A percentile compares a stretch with the other conserved stretches of the same genome.
Conservation (phyloP, 2,113 vertebrate species). For the Falcunculus frontatus region DNA sequence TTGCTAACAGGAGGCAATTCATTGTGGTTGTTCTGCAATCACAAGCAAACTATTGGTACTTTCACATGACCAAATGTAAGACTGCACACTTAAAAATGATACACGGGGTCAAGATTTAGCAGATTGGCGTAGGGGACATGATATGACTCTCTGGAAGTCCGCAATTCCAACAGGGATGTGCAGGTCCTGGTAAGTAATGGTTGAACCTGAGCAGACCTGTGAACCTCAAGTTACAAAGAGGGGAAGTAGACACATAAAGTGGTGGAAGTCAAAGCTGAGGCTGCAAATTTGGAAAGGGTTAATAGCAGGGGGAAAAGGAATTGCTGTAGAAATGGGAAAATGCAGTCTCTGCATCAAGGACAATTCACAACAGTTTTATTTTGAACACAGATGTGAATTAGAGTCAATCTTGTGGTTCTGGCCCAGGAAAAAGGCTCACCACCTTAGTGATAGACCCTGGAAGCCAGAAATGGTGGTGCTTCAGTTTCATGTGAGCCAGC, state of each 20-base stretch:
- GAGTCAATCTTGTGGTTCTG: neutral
- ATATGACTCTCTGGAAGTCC: neutral
- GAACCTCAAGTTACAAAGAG: neutral
- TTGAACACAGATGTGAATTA: neutral
- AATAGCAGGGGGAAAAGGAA: neutral
- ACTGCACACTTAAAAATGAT: neutral
- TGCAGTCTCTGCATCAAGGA: neutral
- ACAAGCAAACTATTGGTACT: neutral
- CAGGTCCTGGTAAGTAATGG: neutral
- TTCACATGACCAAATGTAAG: neutral
- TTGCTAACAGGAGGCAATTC: neutral
- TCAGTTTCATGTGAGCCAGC: neutral
- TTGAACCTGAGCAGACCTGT: neutral
- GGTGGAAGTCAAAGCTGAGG: neutral
- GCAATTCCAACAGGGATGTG: neutral
- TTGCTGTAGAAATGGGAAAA: neutral
- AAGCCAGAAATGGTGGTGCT: neutral
- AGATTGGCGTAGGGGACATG: accelerated
- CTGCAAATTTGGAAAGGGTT: neutral
- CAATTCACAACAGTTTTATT: neutral
- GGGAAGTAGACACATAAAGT: neutral
- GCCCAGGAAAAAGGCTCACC: neutral
- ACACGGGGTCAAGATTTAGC: neutral
- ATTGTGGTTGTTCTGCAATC: neutral
- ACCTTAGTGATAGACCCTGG: neutral